Evolutionary conservation across 2,113 vertebrate species (phyloP), one percentile per base, ranked within the genome.

Genomic region (Daboia siamensis): DNA sequence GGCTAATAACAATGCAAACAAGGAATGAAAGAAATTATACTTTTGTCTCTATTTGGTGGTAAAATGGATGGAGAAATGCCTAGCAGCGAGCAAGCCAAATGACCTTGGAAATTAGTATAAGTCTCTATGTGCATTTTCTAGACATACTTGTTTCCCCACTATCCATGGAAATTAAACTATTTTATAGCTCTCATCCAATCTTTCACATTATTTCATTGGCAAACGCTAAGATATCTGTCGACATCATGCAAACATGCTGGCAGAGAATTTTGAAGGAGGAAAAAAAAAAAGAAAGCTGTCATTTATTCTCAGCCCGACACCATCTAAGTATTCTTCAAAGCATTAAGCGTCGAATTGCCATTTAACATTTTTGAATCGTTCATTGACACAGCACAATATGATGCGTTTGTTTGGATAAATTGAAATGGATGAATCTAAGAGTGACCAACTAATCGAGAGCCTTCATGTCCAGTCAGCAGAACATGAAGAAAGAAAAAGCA

Each of bases 171-270:
- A 96, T 92, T 93, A 94, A 97, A 94, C 95, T 94, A 94, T 94
- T 94, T 93, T 91, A 96, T 96, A 96, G 96, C 95, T 93, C 94
- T 93, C 92, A 93, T 95, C 95, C 94, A 94, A 89, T 80, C 59
- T 85, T 95, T 96, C 88, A 93, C 94, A 95, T 97, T 97, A 97
- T 97, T 97, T 95, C 97, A 86, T 94, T 95, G 94, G 93, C 93
- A 95, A 96, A 95, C 0, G 55, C 93, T 94, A 93, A 96, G 93
- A 94, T 96, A 95, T 96, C 96, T 95, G 95, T 96, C 95, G 95
- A 95, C 94, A 94, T 96, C 96, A 44, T 85, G 87, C 91, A 94
- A 96, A 94, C 94, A 95, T 93, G 94, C 93, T 94, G 95, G 93
- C 90, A 93, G 91, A 90, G 92, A 96, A 96, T 95, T 97, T 96